Evolutionary conservation across 2,888 invertebrate genomes (phyloP).

Genomic region (Agelastica alni): DNA sequence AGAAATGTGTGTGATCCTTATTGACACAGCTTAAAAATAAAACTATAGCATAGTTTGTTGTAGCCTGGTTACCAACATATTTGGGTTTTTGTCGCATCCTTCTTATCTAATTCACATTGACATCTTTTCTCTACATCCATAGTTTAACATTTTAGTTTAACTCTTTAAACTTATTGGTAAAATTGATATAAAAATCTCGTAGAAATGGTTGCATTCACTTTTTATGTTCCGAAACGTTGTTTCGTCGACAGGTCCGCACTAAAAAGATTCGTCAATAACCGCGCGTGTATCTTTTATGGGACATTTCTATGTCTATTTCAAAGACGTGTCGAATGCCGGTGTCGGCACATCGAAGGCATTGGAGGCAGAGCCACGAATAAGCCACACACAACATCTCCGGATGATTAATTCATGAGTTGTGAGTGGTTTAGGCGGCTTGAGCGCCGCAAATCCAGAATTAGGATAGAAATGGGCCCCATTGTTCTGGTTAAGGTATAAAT

Average conservation of each 20-base stretch:
- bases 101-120: no score
- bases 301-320: constrained; percentile 44
- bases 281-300: constrained; percentile 43
- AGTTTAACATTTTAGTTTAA: no score
- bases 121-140: no score
- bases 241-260: constrained; percentile 19
- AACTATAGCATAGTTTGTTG: no score
- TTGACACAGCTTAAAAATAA: no score
- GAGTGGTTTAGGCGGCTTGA: constrained; percentile 53
- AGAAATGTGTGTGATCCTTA: no score
- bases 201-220: constrained; percentile 16
- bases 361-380: constrained; percentile 17
- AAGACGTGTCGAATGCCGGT: constrained; percentile 40
- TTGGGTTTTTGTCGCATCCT: no score
- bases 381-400: constrained; percentile 49
- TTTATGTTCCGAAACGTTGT: constrained; percentile 5
- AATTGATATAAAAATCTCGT: constrained; percentile 16
- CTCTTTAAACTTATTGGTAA: neutral
- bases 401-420: constrained; percentile 56
- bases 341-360: constrained; percentile 15
- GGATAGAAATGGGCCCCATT: constrained; percentile 51
- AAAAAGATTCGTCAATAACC: constrained; percentile 32
- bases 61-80: no score
- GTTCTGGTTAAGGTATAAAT: constrained; percentile 47
- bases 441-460: constrained; percentile 54